A percentile compares a stretch with the other conserved stretches of the same genome.
phyloP scores from a whole-genome alignment of 2,888 invertebrate species.

The Chrysomela aeneicollis region DNA sequence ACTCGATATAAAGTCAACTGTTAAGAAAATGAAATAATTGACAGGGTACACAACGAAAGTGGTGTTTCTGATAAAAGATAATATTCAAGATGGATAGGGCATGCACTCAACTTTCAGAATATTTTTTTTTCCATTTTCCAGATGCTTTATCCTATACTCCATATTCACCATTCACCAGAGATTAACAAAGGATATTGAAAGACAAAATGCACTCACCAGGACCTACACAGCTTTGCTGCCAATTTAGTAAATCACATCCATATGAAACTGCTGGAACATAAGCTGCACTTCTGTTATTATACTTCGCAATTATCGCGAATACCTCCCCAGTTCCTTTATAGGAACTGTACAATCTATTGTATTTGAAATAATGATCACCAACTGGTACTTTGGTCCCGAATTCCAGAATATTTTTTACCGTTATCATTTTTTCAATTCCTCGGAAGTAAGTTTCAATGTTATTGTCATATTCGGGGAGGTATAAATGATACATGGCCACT shows the following conservation, averaged over 20 bases:
- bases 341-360: constrained; percentile 64
- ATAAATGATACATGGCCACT: constrained; percentile 70
- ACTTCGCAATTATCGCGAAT: constrained; percentile 66
- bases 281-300: constrained; percentile 63
- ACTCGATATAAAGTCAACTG: too few species aligned
- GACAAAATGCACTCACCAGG: constrained; percentile 62
- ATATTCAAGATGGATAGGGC: too few species aligned
- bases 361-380: constrained; percentile 37
- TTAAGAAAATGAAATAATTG: too few species aligned
- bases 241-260: constrained; percentile 66
- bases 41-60: too few species aligned
- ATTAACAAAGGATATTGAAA: too few species aligned
- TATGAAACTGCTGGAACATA: constrained; percentile 76
- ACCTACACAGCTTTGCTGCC: constrained; percentile 63
- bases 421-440: constrained; percentile 69
- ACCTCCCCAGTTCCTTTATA: constrained; percentile 71
- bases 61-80: too few species aligned
- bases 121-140: too few species aligned
- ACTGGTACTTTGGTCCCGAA: constrained; percentile 65
- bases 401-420: constrained; percentile 63
- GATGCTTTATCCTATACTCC: too few species aligned
- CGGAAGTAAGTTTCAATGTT: constrained; percentile 67
- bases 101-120: too few species aligned
- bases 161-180: too few species aligned
- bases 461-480: constrained; percentile 67